phyloP scores from a whole-genome alignment of 1,140 invertebrate genomes.

The Planococcus citri region DNA sequence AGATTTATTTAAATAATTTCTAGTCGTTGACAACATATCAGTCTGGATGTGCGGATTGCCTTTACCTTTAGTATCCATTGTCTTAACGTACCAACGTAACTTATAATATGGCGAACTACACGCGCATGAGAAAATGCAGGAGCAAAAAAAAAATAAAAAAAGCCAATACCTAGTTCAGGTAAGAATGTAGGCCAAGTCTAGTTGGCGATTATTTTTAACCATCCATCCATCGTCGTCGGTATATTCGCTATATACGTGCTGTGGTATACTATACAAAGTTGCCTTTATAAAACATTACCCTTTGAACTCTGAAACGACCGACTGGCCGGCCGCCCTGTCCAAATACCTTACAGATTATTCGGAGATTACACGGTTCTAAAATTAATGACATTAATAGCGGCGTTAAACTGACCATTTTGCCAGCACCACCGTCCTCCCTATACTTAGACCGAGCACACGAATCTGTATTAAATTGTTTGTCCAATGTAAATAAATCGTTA shows the following conservation, averaged over 20 bases:
- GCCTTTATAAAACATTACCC: constrained; percentile 2
- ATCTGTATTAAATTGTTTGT: too few species aligned
- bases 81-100: neutral
- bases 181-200: neutral
- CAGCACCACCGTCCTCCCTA: too few species aligned
- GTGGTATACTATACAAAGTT: neutral
- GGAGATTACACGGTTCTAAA: neutral
- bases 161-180: neutral
- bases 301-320: neutral
- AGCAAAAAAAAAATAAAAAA: neutral
- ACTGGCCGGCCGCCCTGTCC: neutral
- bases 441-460: too few species aligned
- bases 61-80: neutral
- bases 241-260: neutral
- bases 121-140: neutral
- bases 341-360: neutral
- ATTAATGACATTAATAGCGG: neutral
- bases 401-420: too few species aligned
- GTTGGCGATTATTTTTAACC: neutral
- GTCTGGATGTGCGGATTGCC: neutral
- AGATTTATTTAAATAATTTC: neutral
- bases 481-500: too few species aligned
- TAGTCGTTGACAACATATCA: neutral
- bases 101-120: neutral
- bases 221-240: too few species aligned